Percentiles rank a stretch among this genome's conserved stretches.
These are phyloP conservation scores for Drosophila persimilis DNA, from an alignment of 1,140 invertebrate species.

Conservation along the genomic window DNA sequence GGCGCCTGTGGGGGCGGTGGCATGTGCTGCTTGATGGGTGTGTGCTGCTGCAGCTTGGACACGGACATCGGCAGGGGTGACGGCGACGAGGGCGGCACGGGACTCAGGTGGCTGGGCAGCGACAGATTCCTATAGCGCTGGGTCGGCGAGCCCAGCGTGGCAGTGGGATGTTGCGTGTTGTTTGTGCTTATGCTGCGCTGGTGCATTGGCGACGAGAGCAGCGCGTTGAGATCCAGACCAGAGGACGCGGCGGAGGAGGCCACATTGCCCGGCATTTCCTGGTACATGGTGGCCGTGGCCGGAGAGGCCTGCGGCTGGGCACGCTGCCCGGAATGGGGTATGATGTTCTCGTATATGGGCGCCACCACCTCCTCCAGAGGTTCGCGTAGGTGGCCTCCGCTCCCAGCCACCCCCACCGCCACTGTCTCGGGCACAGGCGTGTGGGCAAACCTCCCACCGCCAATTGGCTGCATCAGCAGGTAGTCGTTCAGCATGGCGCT, in stretches of 20 bases:
- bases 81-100: slow-evolving; percentile 42
- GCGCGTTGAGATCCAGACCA: slow-evolving; percentile 53
- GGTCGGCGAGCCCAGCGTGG: slow-evolving; percentile 57
- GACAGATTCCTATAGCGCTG: slow-evolving; percentile 46
- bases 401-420: not conserved
- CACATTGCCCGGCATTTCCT: slow-evolving; percentile 58
- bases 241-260: slow-evolving; percentile 34
- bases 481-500: slow-evolving; percentile 65
- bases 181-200: slow-evolving; percentile 63
- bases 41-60: slow-evolving; percentile 70
- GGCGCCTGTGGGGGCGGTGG: slow-evolving; percentile 41
- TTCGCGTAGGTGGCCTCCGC: not conserved
- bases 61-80: slow-evolving; percentile 50
- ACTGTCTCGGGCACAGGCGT: slow-evolving; percentile 72
- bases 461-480: slow-evolving; percentile 62
- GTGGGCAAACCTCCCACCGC: slow-evolving; percentile 72
- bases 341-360: slow-evolving; percentile 90
- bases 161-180: slow-evolving; percentile 27
- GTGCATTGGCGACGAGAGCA: slow-evolving; percentile 52
- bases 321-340: slow-evolving; percentile 84
- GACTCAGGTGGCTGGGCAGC: slow-evolving; percentile 34
- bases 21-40: slow-evolving; percentile 55
- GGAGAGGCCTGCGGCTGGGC: slow-evolving; percentile 82
- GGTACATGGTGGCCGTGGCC: slow-evolving; percentile 79
- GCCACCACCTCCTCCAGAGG: slow-evolving; percentile 52